These are phyloP conservation scores for Ametastegia equiseti DNA, from an alignment of 2,888 invertebrate species.

Conservation along the genomic window DNA sequence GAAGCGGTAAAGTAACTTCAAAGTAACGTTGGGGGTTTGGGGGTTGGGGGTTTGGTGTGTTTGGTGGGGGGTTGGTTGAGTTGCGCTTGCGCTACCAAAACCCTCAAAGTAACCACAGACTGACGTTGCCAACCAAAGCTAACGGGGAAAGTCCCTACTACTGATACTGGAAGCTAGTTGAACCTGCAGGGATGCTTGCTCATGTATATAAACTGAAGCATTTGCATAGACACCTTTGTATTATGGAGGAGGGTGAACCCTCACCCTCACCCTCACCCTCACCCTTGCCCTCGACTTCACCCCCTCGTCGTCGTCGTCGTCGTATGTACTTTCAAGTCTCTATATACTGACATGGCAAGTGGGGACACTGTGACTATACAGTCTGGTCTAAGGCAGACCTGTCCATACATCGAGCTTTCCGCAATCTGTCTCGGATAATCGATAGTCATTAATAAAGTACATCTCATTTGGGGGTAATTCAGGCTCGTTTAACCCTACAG, in stretches of 20 bases:
- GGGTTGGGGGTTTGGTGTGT: background rate
- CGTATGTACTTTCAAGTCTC: background rate
- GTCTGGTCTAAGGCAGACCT: no score
- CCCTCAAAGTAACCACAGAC: slow-evolving; percentile 19
- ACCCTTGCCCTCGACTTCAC: background rate
- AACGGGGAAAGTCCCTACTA: slow-evolving; percentile 21
- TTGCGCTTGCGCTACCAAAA: background rate
- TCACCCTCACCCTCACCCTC: no score
- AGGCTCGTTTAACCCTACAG: no score
- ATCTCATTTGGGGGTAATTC: no score
- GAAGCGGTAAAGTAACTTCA: background rate
- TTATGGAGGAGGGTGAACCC: background rate
- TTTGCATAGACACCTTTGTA: slow-evolving; percentile 47
- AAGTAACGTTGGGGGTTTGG: background rate
- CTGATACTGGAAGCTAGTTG: slow-evolving; percentile 27
- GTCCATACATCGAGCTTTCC: no score
- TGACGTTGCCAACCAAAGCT: slow-evolving; percentile 37
- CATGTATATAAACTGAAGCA: slow-evolving; percentile 47
- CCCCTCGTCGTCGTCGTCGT: background rate
- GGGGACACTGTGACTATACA: no score
- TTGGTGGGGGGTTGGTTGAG: no score
- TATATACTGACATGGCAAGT: no score
- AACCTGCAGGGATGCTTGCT: slow-evolving; percentile 42
- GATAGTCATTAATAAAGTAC: no score
- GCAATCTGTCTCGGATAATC: no score